Conservation (phyloP, 1,140 invertebrate species). For the Drosophila persimilis region DNA sequence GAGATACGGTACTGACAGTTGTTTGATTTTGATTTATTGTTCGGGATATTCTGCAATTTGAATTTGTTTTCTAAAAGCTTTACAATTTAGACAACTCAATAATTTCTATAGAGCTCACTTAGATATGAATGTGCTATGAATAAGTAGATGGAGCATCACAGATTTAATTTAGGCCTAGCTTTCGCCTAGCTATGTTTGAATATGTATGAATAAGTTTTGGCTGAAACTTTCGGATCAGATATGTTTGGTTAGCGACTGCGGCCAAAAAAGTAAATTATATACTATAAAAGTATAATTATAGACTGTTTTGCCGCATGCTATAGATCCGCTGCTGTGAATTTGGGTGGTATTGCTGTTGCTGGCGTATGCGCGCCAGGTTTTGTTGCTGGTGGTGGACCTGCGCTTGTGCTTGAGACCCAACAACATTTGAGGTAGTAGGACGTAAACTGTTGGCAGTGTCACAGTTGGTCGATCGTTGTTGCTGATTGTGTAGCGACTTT, state of each 20-base stretch:
- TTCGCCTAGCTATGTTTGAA: constrained; percentile 1
- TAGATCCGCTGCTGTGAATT: constrained; percentile 45
- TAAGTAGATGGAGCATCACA: constrained; percentile 28
- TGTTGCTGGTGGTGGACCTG: constrained; percentile 27
- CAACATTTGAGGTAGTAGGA: too few relatives aligned
- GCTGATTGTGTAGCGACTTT: constrained; percentile 16
- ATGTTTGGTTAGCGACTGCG: not conserved
- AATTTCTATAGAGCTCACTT: constrained; percentile 14
- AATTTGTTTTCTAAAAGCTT: constrained; percentile 11
- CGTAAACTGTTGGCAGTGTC: constrained; percentile 2
- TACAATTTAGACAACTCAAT: constrained; percentile 29
- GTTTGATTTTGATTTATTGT: constrained; percentile 26
- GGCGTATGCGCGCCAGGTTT: constrained; percentile 1
- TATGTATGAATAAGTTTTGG: constrained; percentile 2
- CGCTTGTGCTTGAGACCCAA: not conserved
- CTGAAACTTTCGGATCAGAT: not conserved
- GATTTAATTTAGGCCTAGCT: constrained; percentile 26
- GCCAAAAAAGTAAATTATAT: not conserved
- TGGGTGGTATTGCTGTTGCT: constrained; percentile 29
- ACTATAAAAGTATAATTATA: constrained; percentile 21
- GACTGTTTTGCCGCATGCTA: constrained; percentile 40
- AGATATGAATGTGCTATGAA: constrained; percentile 1
- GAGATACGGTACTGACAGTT: not conserved
- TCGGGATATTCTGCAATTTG: constrained; percentile 13
- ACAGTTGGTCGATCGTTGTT: constrained; percentile 3